These are phyloP conservation scores for Microcebus griseorufus DNA, from an alignment of 2,113 vertebrate species.

Conservation along the genomic window DNA sequence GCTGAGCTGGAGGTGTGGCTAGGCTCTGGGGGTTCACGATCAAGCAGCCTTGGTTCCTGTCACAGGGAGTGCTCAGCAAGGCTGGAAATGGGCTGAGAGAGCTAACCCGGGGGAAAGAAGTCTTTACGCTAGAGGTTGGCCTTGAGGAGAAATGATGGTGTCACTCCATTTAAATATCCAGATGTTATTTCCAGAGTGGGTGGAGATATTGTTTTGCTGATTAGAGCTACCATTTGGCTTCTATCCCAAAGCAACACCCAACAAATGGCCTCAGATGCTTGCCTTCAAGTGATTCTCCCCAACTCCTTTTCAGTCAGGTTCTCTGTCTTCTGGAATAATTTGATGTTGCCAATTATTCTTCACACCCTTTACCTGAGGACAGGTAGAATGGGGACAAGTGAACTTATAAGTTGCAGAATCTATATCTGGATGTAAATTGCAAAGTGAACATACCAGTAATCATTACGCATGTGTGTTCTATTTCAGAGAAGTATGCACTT, in stretches of 20 bases:
- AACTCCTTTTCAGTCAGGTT: not conserved
- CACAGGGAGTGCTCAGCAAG: not conserved
- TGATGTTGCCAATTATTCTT: not conserved
- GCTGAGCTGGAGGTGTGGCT: not conserved
- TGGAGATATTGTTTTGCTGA: not conserved
- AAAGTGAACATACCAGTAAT: not conserved
- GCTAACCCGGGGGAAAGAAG: not conserved
- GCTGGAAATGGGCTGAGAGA: not conserved
- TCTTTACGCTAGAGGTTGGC: not conserved
- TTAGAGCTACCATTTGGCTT: not conserved
- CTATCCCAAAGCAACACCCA: not conserved
- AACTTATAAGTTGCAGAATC: conserved; percentile 1
- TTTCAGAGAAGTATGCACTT: conserved; percentile 45
- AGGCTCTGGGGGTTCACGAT: not conserved
- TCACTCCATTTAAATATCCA: not conserved
- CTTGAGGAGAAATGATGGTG: not conserved
- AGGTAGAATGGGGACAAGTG: not conserved
- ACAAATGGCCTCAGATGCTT: not conserved
- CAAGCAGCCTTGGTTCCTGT: not conserved
- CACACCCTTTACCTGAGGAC: not conserved
- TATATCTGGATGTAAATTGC: not conserved
- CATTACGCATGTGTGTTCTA: not conserved
- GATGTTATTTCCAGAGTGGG: not conserved
- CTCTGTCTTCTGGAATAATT: conserved; percentile 18
- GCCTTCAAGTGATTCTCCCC: not conserved